A percentile compares a stretch with the other conserved stretches of the same genome.
Conservation (phyloP, 2,113 vertebrate species). For the Ondatra zibethicus region DNA sequence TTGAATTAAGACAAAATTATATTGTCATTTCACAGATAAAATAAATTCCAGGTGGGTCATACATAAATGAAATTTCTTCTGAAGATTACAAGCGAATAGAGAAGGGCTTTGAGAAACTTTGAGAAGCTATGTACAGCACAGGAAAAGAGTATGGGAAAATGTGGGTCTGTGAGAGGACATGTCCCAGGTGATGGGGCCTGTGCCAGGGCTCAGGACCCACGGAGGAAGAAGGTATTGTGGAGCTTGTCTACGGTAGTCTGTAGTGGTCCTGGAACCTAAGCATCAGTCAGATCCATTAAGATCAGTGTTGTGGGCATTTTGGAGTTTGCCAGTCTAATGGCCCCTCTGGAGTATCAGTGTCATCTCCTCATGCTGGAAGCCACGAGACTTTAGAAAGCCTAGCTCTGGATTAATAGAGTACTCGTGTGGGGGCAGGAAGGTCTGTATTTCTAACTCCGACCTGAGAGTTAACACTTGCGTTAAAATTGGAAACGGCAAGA, state of each 20-base stretch:
- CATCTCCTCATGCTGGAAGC: background rate
- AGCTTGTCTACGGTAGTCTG: background rate
- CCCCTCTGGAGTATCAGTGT: background rate
- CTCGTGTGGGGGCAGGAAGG: background rate
- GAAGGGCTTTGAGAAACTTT: constrained; percentile 8
- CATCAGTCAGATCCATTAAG: background rate
- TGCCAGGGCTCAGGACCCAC: background rate
- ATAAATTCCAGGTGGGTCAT: constrained; percentile 37
- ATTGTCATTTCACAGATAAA: constrained; percentile 2
- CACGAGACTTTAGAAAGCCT: background rate
- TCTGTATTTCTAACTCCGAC: constrained; percentile 46
- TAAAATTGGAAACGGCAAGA: constrained; percentile 65
- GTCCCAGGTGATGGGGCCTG: background rate
- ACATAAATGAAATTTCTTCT: background rate
- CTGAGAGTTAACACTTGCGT: constrained; percentile 54
- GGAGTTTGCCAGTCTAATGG: background rate
- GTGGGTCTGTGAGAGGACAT: background rate
- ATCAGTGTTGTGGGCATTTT: background rate
- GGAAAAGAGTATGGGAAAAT: background rate
- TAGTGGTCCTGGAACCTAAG: background rate
- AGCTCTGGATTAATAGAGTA: background rate
- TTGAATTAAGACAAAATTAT: constrained; percentile 19
- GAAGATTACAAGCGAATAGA: constrained; percentile 6
- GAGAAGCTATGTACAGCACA: background rate
- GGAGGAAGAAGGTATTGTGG: background rate